phyloP scores from a whole-genome alignment of 2,888 invertebrate genomes.

The Brenthis hecate region DNA sequence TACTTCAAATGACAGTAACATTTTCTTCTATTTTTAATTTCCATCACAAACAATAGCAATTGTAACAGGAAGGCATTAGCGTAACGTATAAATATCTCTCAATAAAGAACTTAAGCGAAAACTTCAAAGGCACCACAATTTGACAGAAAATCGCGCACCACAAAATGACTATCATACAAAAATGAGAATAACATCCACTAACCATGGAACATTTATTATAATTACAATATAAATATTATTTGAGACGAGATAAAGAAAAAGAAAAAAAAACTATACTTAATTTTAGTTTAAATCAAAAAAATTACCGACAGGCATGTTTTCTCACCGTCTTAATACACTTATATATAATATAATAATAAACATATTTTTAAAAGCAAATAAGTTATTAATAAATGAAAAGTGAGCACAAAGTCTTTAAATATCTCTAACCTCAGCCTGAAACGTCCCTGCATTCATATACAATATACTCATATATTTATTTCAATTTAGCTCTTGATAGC shows the following conservation, averaged over 20 bases:
- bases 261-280: too few relatives aligned
- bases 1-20: too few relatives aligned
- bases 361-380: not conserved
- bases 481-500: not conserved
- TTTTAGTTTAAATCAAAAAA: too few relatives aligned
- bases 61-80: not conserved
- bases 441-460: not conserved
- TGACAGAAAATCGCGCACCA: conserved; percentile 10
- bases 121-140: conserved; percentile 15
- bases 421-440: not conserved
- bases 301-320: too few relatives aligned
- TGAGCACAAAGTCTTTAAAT: conserved; percentile 9
- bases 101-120: not conserved
- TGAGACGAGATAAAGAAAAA: too few relatives aligned
- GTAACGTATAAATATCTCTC: not conserved
- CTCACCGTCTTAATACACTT: too few relatives aligned
- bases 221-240: too few relatives aligned
- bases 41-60: not conserved
- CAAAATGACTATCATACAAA: not conserved
- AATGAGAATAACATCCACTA: not conserved
- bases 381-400: conserved; percentile 7
- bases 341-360: too few relatives aligned
- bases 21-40: too few relatives aligned
- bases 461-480: conserved; percentile 1
- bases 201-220: too few relatives aligned